Conservation (phyloP, 2,797 vertebrate species). For the Pseudochromis fuscus region DNA sequence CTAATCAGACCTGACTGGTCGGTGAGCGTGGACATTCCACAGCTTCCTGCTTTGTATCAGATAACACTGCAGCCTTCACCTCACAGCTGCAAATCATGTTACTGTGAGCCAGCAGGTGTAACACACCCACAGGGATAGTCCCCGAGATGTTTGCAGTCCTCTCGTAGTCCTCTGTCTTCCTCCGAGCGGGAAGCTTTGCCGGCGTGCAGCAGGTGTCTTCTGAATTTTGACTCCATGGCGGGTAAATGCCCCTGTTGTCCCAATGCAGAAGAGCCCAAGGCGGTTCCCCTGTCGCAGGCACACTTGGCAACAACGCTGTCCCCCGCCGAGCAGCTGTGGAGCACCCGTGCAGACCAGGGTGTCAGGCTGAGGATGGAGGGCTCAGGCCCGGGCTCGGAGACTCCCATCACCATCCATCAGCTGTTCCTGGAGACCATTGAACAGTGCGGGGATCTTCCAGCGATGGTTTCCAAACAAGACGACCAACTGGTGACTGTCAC, state of each 20-base stretch:
- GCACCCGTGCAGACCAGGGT: slow-evolving; percentile 60
- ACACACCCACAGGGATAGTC: not conserved
- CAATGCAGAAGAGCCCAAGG: slow-evolving; percentile 46
- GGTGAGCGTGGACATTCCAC: not conserved
- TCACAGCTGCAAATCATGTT: slow-evolving; percentile 18
- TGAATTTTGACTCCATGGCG: slow-evolving; percentile 54
- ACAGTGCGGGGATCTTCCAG: slow-evolving; percentile 67
- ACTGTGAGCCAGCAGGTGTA: not conserved
- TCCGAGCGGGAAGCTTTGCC: not conserved
- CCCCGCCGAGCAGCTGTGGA: slow-evolving; percentile 80
- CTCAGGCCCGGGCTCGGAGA: slow-evolving; percentile 71
- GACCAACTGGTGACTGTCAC: slow-evolving; percentile 76
- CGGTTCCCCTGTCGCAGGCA: slow-evolving; percentile 16
- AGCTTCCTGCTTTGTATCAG: slow-evolving; percentile 49
- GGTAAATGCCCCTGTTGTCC: slow-evolving; percentile 60
- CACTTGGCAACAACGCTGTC: slow-evolving; percentile 51
- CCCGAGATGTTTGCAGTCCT: slow-evolving; percentile 9
- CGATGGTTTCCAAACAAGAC: slow-evolving; percentile 75
- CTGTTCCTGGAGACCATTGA: slow-evolving; percentile 82
- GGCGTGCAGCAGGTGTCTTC: not conserved
- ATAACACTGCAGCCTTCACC: slow-evolving; percentile 8
- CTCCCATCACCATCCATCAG: slow-evolving; percentile 83
- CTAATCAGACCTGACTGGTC: slow-evolving; percentile 30
- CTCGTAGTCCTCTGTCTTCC: not conserved
- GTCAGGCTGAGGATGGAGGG: slow-evolving; percentile 83